A percentile compares a stretch with the other conserved stretches of the same genome.
phyloP scores from a whole-genome alignment of 1,140 invertebrate species.

The Cyrtorhinus lividipennis region DNA sequence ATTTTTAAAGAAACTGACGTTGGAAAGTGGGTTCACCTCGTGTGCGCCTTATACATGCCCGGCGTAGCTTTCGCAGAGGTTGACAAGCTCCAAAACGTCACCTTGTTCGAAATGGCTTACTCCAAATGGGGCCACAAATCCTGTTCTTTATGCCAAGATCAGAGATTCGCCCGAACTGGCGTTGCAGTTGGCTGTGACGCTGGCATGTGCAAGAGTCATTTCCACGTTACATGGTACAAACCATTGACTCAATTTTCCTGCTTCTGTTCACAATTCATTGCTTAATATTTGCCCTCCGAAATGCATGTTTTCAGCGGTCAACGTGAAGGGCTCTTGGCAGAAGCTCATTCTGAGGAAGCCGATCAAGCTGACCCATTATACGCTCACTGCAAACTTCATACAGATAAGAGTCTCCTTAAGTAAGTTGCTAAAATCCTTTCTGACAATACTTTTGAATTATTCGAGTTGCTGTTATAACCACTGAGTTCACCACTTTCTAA shows the following conservation, averaged over 20 bases:
- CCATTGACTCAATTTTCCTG: conserved; percentile 12
- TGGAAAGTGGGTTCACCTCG: conserved; percentile 93
- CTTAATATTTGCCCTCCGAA: background rate
- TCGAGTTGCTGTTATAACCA: background rate
- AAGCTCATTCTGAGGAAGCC: conserved; percentile 82
- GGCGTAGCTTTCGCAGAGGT: conserved; percentile 96
- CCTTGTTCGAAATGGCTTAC: conserved; percentile 91
- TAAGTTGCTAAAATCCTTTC: conserved; percentile 13
- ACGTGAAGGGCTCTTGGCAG: conserved; percentile 77
- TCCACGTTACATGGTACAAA: conserved; percentile 88
- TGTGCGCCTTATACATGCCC: conserved; percentile 90
- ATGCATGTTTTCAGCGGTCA: conserved; percentile 82
- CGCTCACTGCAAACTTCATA: conserved; percentile 87
- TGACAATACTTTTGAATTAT: background rate
- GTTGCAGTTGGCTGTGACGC: conserved; percentile 95
- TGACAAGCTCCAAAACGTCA: conserved; percentile 67
- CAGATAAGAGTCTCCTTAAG: conserved; percentile 63
- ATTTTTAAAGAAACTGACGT: conserved; percentile 95
- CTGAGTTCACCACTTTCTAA: too few relatives aligned
- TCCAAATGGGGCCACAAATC: conserved; percentile 83
- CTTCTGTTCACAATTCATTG: conserved; percentile 7
- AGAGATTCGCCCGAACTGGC: conserved; percentile 71
- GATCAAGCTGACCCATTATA: conserved; percentile 95
- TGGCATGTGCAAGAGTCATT: conserved; percentile 92
- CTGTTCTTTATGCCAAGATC: conserved; percentile 76